Percentiles rank a stretch among this genome's conserved stretches.
Evolutionary conservation across 2,113 vertebrate genomes (phyloP).

Genomic region (Salvelinus namaycush): DNA sequence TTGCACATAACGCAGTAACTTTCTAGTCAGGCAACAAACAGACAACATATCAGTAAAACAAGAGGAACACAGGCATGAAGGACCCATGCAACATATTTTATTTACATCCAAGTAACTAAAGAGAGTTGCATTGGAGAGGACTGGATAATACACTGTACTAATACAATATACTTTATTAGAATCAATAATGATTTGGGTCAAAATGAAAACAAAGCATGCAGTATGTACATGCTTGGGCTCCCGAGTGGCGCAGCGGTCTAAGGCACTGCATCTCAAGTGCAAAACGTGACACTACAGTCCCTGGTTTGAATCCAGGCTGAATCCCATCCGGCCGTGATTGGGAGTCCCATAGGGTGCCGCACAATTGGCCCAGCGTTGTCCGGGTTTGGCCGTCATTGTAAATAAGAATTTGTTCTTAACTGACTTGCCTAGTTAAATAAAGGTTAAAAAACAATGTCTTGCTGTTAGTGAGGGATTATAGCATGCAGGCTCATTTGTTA

Average conservation of each 20-base stretch:
- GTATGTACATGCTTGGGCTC: not conserved
- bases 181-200: not conserved
- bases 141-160: not conserved
- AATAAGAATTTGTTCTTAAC: too few species aligned
- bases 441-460: not conserved
- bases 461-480: not conserved
- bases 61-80: not conserved
- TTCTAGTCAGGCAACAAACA: not conserved
- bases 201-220: not conserved
- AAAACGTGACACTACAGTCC: too few species aligned
- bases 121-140: not conserved
- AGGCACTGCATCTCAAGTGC: too few species aligned
- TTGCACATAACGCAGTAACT: slow-evolving; percentile 6
- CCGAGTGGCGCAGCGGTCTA: too few species aligned
- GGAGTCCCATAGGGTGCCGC: too few species aligned
- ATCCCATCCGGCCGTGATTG: too few species aligned
- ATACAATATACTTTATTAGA: too few species aligned
- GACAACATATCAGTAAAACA: not conserved
- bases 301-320: too few species aligned
- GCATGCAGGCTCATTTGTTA: slow-evolving; percentile 4
- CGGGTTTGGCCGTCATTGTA: too few species aligned
- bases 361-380: too few species aligned
- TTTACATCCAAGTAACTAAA: not conserved
- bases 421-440: too few species aligned
- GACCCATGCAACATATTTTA: not conserved